A percentile compares a stretch with the other conserved stretches of the same genome.
These are phyloP conservation scores for Embidobia sp. DNA, from an alignment of 2,888 invertebrate genomes.

Conservation along the genomic window DNA sequence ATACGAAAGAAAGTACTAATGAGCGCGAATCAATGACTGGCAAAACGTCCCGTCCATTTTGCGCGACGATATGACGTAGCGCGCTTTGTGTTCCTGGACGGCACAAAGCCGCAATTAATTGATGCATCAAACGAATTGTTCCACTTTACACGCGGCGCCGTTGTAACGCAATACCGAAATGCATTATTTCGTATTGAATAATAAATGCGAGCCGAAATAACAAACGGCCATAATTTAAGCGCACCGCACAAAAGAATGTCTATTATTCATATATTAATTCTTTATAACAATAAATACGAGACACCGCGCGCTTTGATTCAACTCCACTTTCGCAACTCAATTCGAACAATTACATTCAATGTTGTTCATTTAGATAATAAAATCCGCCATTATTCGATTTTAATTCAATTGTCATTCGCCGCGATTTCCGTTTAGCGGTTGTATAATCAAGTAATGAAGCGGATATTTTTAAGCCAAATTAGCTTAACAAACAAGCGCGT, in stretches of 20 bases:
- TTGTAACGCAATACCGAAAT: conserved; percentile 24
- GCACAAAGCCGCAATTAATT: conserved; percentile 42
- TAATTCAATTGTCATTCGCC: conserved; percentile 29
- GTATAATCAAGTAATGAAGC: conserved; percentile 9
- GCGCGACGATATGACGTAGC: conserved; percentile 8
- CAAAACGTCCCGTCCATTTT: conserved; percentile 13
- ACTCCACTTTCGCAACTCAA: conserved; percentile 6
- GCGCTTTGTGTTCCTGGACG: conserved; percentile 1
- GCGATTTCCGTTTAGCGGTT: conserved; percentile 18
- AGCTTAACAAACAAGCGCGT: conserved; percentile 11
- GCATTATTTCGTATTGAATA: conserved; percentile 29
- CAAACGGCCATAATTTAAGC: neutral
- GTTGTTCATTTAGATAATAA: conserved; percentile 19
- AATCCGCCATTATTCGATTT: conserved; percentile 30
- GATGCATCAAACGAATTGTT: conserved; percentile 30
- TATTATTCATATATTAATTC: conserved; percentile 25
- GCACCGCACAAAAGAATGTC: conserved; percentile 8
- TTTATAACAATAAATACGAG: conserved; percentile 5
- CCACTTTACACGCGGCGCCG: conserved; percentile 11
- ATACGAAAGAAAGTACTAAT: conserved; percentile 41
- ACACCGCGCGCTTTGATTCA: conserved; percentile 3
- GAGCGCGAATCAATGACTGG: conserved; percentile 15
- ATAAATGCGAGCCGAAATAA: conserved; percentile 8
- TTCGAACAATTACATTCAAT: conserved; percentile 19
- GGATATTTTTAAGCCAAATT: conserved; percentile 31